Evolutionary conservation across 2,888 invertebrate species (phyloP).

Genomic region (Protodeltote pygarga): DNA sequence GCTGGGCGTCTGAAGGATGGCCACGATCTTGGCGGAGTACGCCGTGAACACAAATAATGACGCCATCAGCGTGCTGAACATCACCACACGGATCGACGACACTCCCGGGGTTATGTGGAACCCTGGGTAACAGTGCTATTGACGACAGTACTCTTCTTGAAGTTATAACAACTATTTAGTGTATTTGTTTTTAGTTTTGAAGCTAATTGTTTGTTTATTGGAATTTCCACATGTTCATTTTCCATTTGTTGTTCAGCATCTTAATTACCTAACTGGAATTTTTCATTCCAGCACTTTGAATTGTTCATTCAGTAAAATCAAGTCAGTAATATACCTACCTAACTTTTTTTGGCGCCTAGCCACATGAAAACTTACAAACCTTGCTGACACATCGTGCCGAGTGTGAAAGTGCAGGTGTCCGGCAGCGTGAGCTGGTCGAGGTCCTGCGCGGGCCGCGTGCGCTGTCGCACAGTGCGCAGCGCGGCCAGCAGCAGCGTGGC

Average conservation of each 20-base stretch:
- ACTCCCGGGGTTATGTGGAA: slow-evolving; percentile 79
- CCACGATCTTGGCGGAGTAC: slow-evolving; percentile 89
- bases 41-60: slow-evolving; percentile 88
- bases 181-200: too few species aligned
- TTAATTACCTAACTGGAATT: too few species aligned
- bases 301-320: too few species aligned
- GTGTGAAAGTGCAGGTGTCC: slow-evolving; percentile 84
- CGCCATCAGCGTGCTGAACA: slow-evolving; percentile 85
- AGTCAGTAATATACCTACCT: too few species aligned
- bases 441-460: slow-evolving; percentile 26
- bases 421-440: slow-evolving; percentile 59
- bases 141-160: too few species aligned
- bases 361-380: slow-evolving; percentile 64
- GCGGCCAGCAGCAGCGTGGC: slow-evolving; percentile 55
- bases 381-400: slow-evolving; percentile 88
- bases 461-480: slow-evolving; percentile 24
- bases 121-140: slow-evolving; percentile 61
- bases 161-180: too few species aligned
- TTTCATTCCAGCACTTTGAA: too few species aligned
- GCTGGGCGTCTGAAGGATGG: slow-evolving; percentile 88
- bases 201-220: too few species aligned
- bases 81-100: slow-evolving; percentile 83
- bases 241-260: too few species aligned
- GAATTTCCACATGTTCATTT: too few species aligned
- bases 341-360: too few species aligned